phyloP scores from a whole-genome alignment of 2,113 vertebrate genomes.

The Riparia riparia region DNA sequence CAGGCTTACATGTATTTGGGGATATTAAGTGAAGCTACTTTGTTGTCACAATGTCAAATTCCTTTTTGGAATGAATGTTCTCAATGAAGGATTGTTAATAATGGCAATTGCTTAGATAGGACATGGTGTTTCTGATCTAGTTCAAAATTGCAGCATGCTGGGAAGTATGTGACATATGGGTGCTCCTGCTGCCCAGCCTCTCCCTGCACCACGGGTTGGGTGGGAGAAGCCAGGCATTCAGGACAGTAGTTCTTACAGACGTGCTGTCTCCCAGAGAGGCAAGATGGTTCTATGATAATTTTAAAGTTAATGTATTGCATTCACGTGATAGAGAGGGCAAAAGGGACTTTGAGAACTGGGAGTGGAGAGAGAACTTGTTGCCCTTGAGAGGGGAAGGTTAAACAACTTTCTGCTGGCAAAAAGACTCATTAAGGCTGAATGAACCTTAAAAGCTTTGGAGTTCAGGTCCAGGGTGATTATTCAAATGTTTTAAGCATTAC shows the following conservation, averaged over 20 bases:
- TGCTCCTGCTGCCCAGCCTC: not conserved
- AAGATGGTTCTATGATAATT: rapidly evolving
- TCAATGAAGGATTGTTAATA: not conserved
- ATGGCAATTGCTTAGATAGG: not conserved
- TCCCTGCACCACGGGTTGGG: not conserved
- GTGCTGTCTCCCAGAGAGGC: not conserved
- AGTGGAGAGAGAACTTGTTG: not conserved
- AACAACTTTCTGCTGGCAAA: not conserved
- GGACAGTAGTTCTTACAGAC: not conserved
- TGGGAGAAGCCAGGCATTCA: not conserved
- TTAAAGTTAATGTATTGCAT: not conserved
- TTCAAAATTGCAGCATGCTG: not conserved
- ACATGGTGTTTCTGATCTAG: not conserved
- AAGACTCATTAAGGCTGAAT: not conserved
- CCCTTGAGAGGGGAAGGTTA: not conserved
- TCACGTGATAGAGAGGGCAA: not conserved
- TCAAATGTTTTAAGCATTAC: not conserved
- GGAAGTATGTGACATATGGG: not conserved
- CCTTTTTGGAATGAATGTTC: not conserved
- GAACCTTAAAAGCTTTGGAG: not conserved
- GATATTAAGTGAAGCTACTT: not conserved
- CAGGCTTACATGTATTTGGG: not conserved
- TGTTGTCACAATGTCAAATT: not conserved
- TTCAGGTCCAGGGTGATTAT: not conserved
- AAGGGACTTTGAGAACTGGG: not conserved